These are phyloP conservation scores for Albula glossodonta DNA, from an alignment of 2,113 vertebrate species.

Conservation along the genomic window DNA sequence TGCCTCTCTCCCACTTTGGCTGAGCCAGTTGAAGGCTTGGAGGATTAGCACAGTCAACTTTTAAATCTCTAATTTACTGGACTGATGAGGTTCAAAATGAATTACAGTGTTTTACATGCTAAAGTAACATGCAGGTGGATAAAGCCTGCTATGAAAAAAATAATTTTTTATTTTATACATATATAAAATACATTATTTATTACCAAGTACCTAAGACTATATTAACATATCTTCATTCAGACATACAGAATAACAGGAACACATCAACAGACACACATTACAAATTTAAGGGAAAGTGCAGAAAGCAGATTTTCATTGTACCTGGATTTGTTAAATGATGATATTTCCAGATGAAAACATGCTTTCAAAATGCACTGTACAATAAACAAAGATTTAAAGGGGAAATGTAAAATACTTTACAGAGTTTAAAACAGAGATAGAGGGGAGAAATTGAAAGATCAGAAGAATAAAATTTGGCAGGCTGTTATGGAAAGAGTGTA, in stretches of 20 bases:
- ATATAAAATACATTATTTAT: too few relatives aligned
- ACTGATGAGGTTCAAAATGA: not conserved
- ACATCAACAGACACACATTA: too few relatives aligned
- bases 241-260: too few relatives aligned
- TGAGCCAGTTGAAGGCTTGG: constrained; percentile 1
- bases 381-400: not conserved
- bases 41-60: not conserved
- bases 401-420: not conserved
- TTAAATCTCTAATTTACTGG: constrained; percentile 8
- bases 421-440: not conserved
- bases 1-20: not conserved
- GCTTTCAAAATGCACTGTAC: not conserved
- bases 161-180: too few relatives aligned
- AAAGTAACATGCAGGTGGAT: not conserved
- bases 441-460: constrained; percentile 20
- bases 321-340: not conserved
- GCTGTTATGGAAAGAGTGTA: constrained; percentile 36
- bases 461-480: constrained; percentile 36
- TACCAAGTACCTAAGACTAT: too few relatives aligned
- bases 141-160: too few relatives aligned
- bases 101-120: not conserved
- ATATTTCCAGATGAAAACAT: not conserved
- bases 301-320: too few relatives aligned
- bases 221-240: too few relatives aligned
- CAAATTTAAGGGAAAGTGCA: too few relatives aligned